These are phyloP conservation scores for Hypomecis punctinalis DNA, from an alignment of 2,888 invertebrate genomes.

Conservation along the genomic window DNA sequence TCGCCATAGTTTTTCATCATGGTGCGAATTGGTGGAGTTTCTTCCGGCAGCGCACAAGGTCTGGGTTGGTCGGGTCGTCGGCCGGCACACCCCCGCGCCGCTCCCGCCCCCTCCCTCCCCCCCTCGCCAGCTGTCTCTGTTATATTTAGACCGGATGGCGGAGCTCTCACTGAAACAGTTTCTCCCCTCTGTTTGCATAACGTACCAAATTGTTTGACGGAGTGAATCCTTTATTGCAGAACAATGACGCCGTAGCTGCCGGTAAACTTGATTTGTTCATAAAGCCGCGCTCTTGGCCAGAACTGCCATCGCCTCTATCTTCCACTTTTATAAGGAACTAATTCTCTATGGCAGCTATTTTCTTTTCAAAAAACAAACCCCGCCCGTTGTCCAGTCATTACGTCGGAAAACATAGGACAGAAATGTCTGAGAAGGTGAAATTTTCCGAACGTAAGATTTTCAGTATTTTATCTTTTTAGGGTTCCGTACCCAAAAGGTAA, in stretches of 20 bases:
- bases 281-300: conserved; percentile 4
- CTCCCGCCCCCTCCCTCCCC: conserved; percentile 48
- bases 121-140: conserved; percentile 69
- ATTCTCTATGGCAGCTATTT: too few relatives aligned
- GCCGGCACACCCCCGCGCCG: conserved; percentile 48
- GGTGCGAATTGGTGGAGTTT: conserved; percentile 60
- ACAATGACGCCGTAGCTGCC: conserved; percentile 46
- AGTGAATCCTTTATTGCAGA: conserved; percentile 57
- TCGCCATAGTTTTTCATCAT: conserved; percentile 45
- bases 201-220: conserved; percentile 60
- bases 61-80: conserved; percentile 76
- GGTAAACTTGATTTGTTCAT: conserved; percentile 29
- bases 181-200: conserved; percentile 75
- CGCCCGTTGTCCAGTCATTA: too few relatives aligned
- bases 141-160: conserved; percentile 80
- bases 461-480: too few relatives aligned
- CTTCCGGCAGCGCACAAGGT: conserved; percentile 75
- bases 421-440: too few relatives aligned
- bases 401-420: too few relatives aligned
- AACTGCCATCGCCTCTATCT: too few relatives aligned
- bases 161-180: conserved; percentile 75
- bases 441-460: too few relatives aligned
- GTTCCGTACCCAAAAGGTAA: too few relatives aligned
- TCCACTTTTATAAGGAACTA: too few relatives aligned
- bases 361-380: too few relatives aligned